These are phyloP conservation scores for Stomatorhinus walkeri DNA, from an alignment of 2,797 vertebrate genomes.

Conservation along the genomic window DNA sequence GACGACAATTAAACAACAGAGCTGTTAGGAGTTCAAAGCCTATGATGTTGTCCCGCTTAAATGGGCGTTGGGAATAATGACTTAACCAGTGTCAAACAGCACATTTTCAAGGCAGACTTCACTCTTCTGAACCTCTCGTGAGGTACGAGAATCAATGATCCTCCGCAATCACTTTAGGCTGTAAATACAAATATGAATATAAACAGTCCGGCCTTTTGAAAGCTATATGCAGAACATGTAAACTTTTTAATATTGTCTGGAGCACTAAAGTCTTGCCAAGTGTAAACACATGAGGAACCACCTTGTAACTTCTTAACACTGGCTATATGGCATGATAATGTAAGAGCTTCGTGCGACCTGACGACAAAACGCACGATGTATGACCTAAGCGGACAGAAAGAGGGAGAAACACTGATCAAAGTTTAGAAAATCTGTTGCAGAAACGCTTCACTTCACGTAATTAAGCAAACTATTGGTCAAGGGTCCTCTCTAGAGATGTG, in stretches of 20 bases:
- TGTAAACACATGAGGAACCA: background rate
- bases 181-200: conserved; percentile 41
- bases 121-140: conserved; percentile 47
- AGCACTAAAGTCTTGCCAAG: background rate
- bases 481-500: background rate
- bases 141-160: conserved; percentile 33
- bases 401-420: background rate
- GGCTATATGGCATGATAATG: background rate
- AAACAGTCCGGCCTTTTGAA: background rate
- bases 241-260: background rate
- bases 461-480: background rate
- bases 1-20: background rate
- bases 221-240: background rate
- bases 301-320: background rate
- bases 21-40: conserved; percentile 36
- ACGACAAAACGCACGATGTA: background rate
- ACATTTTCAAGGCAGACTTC: conserved; percentile 40
- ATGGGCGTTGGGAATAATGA: conserved; percentile 48
- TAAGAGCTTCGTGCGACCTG: background rate
- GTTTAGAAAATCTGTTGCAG: background rate
- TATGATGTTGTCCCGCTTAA: conserved; percentile 43
- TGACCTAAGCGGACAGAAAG: background rate
- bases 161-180: conserved; percentile 21
- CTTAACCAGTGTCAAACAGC: conserved; percentile 54
- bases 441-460: background rate